phyloP scores from a whole-genome alignment of 1,140 invertebrate species.

The Musca vetustissima region DNA sequence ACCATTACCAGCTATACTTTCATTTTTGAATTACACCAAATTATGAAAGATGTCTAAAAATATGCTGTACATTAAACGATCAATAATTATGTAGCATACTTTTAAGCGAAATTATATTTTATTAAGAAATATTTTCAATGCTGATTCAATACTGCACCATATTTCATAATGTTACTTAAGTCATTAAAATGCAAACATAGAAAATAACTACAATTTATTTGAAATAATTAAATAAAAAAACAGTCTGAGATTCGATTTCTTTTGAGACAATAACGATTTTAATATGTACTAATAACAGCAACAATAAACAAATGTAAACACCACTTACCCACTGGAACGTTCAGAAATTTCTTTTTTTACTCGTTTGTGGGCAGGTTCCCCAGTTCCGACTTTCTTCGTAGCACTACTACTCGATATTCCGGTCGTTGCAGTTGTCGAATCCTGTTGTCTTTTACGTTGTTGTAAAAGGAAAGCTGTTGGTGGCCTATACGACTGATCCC shows the following conservation, averaged over 20 bases:
- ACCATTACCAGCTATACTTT: no score
- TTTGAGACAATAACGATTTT: not conserved
- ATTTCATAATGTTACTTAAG: not conserved
- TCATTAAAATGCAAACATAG: not conserved
- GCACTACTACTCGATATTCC: not conserved
- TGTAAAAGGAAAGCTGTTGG: conserved; percentile 50
- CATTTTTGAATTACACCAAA: no score
- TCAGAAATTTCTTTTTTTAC: conserved; percentile 45
- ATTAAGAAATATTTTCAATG: no score
- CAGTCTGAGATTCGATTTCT: not conserved
- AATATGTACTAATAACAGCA: not conserved
- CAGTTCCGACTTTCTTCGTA: conserved; percentile 35
- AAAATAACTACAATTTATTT: conserved; percentile 1
- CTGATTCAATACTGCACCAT: no score
- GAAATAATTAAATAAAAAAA: not conserved
- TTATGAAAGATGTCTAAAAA: not conserved
- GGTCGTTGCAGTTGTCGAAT: conserved; percentile 24
- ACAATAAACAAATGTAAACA: not conserved
- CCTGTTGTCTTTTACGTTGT: conserved; percentile 47
- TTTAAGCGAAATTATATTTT: not conserved
- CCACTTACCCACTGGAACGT: conserved; percentile 36
- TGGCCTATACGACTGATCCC: conserved; percentile 68
- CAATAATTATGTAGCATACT: not conserved
- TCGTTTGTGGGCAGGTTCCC: conserved; percentile 45
- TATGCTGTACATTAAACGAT: not conserved